Conservation (phyloP, 2,888 invertebrate species). For the Metellina segmentata region DNA sequence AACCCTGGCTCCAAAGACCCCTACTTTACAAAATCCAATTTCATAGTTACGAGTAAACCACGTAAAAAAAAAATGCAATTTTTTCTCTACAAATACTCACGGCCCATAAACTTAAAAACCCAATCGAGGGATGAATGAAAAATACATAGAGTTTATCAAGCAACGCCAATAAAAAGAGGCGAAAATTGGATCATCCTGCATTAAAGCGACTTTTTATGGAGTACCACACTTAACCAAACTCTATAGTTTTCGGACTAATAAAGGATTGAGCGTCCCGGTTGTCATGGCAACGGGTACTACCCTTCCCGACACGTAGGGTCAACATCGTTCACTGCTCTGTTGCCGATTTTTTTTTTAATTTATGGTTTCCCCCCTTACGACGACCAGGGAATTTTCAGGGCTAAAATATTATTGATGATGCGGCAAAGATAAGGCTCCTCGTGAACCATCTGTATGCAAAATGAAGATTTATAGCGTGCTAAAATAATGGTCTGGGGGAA, state of each 20-base stretch:
- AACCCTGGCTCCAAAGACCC: not conserved
- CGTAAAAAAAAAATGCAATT: not conserved
- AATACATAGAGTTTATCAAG: slow-evolving; percentile 6
- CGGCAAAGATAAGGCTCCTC: not conserved
- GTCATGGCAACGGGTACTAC: slow-evolving; percentile 19
- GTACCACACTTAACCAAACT: not conserved
- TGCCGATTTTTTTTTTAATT: slow-evolving; percentile 14
- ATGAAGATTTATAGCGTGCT: slow-evolving; percentile 48
- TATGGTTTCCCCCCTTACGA: not conserved
- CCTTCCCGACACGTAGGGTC: slow-evolving; percentile 31
- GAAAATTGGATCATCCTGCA: slow-evolving; percentile 37
- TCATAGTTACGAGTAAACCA: not conserved
- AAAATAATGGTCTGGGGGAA: slow-evolving; percentile 27
- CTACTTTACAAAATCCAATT: not conserved
- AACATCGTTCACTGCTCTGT: slow-evolving; percentile 29
- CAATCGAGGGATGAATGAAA: slow-evolving; percentile 14
- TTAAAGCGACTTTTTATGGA: slow-evolving; percentile 20
- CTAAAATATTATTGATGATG: slow-evolving; percentile 31
- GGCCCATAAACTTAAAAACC: slow-evolving; percentile 14
- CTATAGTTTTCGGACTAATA: slow-evolving; percentile 15
- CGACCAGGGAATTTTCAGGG: slow-evolving; percentile 14
- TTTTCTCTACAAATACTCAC: not conserved
- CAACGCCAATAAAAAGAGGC: slow-evolving; percentile 23
- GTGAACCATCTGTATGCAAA: slow-evolving; percentile 27
- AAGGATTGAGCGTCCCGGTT: slow-evolving; percentile 15